These are phyloP conservation scores for Nesidiocoris tenuis DNA, from an alignment of 2,888 invertebrate species.

Conservation along the genomic window DNA sequence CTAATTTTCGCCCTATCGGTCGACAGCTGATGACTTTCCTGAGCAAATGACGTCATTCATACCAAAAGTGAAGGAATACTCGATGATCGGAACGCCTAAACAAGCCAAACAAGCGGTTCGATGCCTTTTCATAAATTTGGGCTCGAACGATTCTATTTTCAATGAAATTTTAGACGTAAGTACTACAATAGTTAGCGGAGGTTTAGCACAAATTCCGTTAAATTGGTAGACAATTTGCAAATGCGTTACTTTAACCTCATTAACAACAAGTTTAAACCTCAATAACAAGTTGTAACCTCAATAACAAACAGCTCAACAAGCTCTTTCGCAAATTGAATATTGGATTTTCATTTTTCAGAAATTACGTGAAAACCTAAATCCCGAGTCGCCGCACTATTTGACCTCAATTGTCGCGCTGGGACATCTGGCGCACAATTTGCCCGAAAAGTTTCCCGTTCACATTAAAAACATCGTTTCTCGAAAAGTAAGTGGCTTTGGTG, in stretches of 20 bases:
- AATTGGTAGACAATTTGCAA: too few relatives aligned
- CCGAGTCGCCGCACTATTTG: conserved; percentile 77
- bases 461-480: conserved; percentile 93
- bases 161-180: conserved; percentile 73
- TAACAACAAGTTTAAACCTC: too few relatives aligned
- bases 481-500: conserved; percentile 62
- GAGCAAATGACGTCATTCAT: conserved; percentile 74
- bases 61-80: conserved; percentile 83
- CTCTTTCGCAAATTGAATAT: too few relatives aligned
- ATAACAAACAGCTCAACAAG: too few relatives aligned
- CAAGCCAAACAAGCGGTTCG: conserved; percentile 96
- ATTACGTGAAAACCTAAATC: conserved; percentile 71
- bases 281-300: background rate
- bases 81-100: conserved; percentile 85
- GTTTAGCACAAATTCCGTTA: too few relatives aligned
- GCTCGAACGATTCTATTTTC: conserved; percentile 71
- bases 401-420: conserved; percentile 93
- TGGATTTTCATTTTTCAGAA: conserved; percentile 56
- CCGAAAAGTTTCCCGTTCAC: conserved; percentile 82
- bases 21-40: conserved; percentile 72
- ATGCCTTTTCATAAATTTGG: conserved; percentile 84
- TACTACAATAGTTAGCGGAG: too few relatives aligned
- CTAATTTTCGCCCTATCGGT: too few relatives aligned
- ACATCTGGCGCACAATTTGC: conserved; percentile 90
- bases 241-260: too few relatives aligned